These are phyloP conservation scores for Melanotaenia pygmaea DNA, from an alignment of 2,797 vertebrate genomes.

Conservation along the genomic window DNA sequence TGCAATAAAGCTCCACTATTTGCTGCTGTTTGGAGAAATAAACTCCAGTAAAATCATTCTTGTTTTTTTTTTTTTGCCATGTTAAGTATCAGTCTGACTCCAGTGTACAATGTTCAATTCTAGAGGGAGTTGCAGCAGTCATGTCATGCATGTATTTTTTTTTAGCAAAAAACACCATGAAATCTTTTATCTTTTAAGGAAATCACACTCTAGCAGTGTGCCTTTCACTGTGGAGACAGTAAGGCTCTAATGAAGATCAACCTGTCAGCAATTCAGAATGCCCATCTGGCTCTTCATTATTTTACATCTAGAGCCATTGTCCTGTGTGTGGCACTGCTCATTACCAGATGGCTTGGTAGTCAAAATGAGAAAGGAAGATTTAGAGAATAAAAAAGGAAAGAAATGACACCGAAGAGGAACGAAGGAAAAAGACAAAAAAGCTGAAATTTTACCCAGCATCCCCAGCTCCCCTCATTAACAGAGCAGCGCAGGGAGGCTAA, in stretches of 20 bases:
- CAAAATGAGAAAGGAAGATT: constrained; percentile 54
- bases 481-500: constrained; percentile 45
- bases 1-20: constrained; percentile 51
- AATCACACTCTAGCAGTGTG: constrained; percentile 51
- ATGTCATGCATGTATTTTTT: constrained; percentile 33
- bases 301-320: constrained; percentile 60
- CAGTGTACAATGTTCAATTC: constrained; percentile 15
- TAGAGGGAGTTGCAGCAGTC: constrained; percentile 28
- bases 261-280: constrained; percentile 58
- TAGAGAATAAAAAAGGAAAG: constrained; percentile 23
- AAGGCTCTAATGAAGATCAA: constrained; percentile 72
- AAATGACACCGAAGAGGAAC: constrained; percentile 41
- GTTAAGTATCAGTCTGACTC: constrained; percentile 1
- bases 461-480: constrained; percentile 59
- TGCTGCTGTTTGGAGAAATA: constrained; percentile 49
- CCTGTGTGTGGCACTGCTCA: constrained; percentile 58
- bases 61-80: background rate
- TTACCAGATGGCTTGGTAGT: constrained; percentile 62
- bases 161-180: constrained; percentile 47
- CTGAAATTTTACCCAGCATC: constrained; percentile 48
- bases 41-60: constrained; percentile 37
- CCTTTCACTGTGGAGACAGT: constrained; percentile 49
- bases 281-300: constrained; percentile 62
- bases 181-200: constrained; percentile 48
- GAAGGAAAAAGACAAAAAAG: constrained; percentile 18